Conservation (phyloP, 30 jellyfish, hydroid and myxozoan species). For the Turritopsis rubra region DNA sequence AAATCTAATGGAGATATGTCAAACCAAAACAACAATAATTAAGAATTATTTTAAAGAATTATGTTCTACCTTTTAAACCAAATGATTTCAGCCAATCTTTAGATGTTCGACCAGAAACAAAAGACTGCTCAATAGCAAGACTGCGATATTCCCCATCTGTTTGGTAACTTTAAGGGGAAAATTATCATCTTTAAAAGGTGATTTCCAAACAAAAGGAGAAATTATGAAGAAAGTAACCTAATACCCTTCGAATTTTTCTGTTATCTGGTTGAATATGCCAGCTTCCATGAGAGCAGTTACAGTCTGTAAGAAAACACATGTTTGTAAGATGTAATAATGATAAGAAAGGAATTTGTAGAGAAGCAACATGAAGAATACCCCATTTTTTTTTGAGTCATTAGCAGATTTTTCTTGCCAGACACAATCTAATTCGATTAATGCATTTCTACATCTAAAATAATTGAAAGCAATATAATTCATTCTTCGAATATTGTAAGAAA, state of each 20-base stretch:
- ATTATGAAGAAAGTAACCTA: neutral
- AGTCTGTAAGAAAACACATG: neutral
- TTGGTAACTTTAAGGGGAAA: neutral
- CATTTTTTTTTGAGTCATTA: neutral
- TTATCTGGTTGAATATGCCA: neutral
- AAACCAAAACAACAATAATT: too few species aligned
- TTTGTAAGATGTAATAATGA: neutral
- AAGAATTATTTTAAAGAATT: too few species aligned
- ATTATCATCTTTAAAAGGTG: too few species aligned
- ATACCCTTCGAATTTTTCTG: neutral
- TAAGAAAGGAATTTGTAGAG: neutral
- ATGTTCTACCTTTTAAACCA: constrained; percentile 62
- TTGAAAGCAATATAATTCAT: neutral
- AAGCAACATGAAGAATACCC: neutral
- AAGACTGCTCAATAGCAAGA: constrained; percentile 42
- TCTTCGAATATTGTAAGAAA: too few species aligned
- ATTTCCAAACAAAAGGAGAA: too few species aligned
- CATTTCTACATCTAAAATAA: neutral
- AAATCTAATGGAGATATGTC: too few species aligned
- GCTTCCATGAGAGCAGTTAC: neutral
- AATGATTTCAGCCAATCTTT: constrained; percentile 67
- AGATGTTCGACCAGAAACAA: constrained; percentile 56
- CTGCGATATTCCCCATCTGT: constrained; percentile 8
- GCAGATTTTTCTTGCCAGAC: neutral
- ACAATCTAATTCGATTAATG: neutral